Evolutionary conservation across 2,888 invertebrate species (phyloP).

Genomic region (Sinodicranocentrus sp.): DNA sequence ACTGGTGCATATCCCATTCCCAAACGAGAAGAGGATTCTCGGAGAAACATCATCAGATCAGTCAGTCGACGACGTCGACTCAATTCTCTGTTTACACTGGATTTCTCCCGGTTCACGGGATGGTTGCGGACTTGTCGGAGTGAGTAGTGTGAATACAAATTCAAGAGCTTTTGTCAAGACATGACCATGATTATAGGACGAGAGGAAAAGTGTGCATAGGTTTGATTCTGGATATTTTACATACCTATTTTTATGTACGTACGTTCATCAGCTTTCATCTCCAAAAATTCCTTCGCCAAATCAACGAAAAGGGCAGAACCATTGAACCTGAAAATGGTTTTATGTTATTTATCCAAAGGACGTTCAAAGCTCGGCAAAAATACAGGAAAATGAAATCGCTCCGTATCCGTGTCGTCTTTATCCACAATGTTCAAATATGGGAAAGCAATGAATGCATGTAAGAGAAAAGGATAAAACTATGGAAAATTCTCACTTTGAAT

Average conservation of each 20-base stretch:
- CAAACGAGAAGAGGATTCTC: too few relatives aligned
- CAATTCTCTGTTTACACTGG: not conserved
- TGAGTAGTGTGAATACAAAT: not conserved
- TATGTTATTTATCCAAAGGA: not conserved
- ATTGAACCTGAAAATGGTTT: slow-evolving; percentile 46
- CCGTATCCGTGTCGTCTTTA: too few relatives aligned
- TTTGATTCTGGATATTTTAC: not conserved
- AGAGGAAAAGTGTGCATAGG: too few relatives aligned
- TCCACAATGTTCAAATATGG: too few relatives aligned
- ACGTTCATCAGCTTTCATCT: slow-evolving; percentile 11
- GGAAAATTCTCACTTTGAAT: not conserved
- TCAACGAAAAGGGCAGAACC: slow-evolving; percentile 39
- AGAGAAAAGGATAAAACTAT: too few relatives aligned
- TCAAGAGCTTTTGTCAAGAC: not conserved
- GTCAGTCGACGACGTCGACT: not conserved
- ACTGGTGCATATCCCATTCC: too few relatives aligned
- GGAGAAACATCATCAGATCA: slow-evolving; percentile 10
- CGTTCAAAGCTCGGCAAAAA: not conserved
- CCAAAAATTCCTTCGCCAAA: slow-evolving; percentile 28
- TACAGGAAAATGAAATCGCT: too few relatives aligned
- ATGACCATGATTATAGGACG: not conserved
- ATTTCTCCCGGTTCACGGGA: not conserved
- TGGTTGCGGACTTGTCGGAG: not conserved
- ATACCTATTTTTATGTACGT: not conserved
- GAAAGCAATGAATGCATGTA: too few relatives aligned